Evolutionary conservation across 2,797 vertebrate genomes (phyloP), one percentile per base, ranked within the genome.

Genomic region (Carduelis carduelis): DNA sequence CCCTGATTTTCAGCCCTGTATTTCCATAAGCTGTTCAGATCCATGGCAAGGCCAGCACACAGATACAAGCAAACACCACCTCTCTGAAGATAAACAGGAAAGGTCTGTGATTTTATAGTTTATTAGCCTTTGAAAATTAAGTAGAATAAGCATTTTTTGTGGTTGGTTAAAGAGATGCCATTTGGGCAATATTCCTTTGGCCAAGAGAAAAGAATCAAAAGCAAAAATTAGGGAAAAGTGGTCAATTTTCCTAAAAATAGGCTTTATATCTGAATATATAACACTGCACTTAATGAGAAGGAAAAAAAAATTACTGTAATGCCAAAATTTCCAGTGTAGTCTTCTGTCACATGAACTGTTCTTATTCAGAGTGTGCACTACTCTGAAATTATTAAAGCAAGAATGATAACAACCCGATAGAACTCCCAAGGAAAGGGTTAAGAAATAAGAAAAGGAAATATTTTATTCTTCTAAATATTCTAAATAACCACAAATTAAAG

Each of bases 121-220:
- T 71, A 50, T 44, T 32, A 82, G n/a, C 26, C 34, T 81, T 87
- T 18, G 14, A 91, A 94, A 87, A 87, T 69, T 66, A 85, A 6
- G 35, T 69, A 57, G 22, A 87, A 90, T 46, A 70, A 80, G 49
- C 26, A 52, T n/a, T 3, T 88, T 61, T 28, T 49, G 8, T 19
- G 8, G 19, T 32, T 65, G 6, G 24, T 84, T 77, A 60, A 86
- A 77, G 28, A 84, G 23, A 59, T 32, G 34, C 4, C 56, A 80
- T 30, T 61, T 84, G 41, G 16, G 47, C 12, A 87, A 64, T 37
- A 50, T 34, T 89, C 22, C 30, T 77, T 53, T 47, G 30, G 39
- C 30, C n/a, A 56, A 56, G 24, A 95, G 17, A 89, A 91, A 91
- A 53, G 3, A 74, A 59, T 55, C 12, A 78, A 39, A 96, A 92